Evolutionary conservation across 2,888 invertebrate species (phyloP).

Genomic region (Bombylius major): DNA sequence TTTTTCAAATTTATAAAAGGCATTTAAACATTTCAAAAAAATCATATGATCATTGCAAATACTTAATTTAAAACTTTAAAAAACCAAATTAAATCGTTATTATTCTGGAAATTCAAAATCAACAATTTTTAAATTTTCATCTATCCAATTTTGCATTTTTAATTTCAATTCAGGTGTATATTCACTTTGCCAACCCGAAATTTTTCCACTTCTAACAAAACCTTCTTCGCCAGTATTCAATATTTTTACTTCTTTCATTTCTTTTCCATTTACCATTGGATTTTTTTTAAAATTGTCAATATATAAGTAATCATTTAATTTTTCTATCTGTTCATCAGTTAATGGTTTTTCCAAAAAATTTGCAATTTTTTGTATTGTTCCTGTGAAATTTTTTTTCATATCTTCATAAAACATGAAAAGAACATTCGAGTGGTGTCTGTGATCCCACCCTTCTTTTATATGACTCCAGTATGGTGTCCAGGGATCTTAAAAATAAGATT

Average conservation of each 20-base stretch:
- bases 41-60: too few relatives aligned
- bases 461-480: conserved; percentile 72
- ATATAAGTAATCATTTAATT: conserved; percentile 57
- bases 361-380: conserved; percentile 45
- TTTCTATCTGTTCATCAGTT: conserved; percentile 43
- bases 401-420: conserved; percentile 73
- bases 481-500: conserved; percentile 38
- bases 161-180: conserved; percentile 53
- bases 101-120: conserved; percentile 45
- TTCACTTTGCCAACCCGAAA: conserved; percentile 57
- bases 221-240: conserved; percentile 43
- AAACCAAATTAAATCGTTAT: too few relatives aligned
- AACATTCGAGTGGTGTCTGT: conserved; percentile 52
- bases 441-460: conserved; percentile 60
- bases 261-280: conserved; percentile 60
- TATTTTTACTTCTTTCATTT: conserved; percentile 49
- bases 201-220: conserved; percentile 51
- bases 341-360: conserved; percentile 49
- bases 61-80: too few relatives aligned
- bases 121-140: conserved; percentile 45
- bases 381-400: conserved; percentile 49
- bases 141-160: conserved; percentile 58
- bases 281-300: conserved; percentile 75
- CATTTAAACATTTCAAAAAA: too few relatives aligned
- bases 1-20: too few relatives aligned